Percentiles rank a stretch among this genome's conserved stretches.
Evolutionary conservation across 2,888 invertebrate species (phyloP).

Genomic region (Pogonocherus hispidulus): DNA sequence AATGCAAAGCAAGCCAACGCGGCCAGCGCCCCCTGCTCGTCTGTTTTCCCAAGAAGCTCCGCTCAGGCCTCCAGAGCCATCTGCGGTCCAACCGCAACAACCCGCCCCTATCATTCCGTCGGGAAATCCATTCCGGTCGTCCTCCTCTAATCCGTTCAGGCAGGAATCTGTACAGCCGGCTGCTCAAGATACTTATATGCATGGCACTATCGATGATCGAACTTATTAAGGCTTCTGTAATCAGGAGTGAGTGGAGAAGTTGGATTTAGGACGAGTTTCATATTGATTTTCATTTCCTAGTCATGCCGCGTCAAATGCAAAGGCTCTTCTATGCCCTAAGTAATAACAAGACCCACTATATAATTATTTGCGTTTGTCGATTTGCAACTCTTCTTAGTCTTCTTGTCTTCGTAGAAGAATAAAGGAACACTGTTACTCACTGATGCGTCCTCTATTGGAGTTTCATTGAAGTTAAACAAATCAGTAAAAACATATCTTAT

Average conservation of each 20-base stretch:
- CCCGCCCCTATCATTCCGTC: slow-evolving; percentile 47
- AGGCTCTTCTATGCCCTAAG: too few relatives aligned
- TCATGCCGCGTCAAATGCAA: too few relatives aligned
- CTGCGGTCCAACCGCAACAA: slow-evolving; percentile 39
- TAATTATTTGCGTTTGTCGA: too few relatives aligned
- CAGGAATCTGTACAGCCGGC: slow-evolving; percentile 76
- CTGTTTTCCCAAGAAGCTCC: slow-evolving; percentile 41
- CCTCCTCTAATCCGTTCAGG: slow-evolving; percentile 64
- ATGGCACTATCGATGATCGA: slow-evolving; percentile 70
- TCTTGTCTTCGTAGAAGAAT: too few relatives aligned
- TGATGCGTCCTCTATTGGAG: too few relatives aligned
- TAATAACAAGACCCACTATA: too few relatives aligned
- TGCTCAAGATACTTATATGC: slow-evolving; percentile 73
- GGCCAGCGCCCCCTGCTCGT: slow-evolving; percentile 43
- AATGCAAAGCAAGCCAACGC: slow-evolving; percentile 50
- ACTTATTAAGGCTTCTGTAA: slow-evolving; percentile 63
- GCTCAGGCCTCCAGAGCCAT: slow-evolving; percentile 50
- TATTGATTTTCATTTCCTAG: too few relatives aligned
- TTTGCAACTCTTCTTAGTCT: too few relatives aligned
- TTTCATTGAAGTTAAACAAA: too few relatives aligned
- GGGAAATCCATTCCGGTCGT: slow-evolving; percentile 60
- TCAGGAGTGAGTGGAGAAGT: not conserved
- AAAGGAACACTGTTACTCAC: too few relatives aligned
- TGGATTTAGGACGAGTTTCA: too few relatives aligned
- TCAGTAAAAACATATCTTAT: too few relatives aligned